Evolutionary conservation across 2,797 vertebrate genomes (phyloP), one percentile per base, ranked within the genome.

Genomic region (Peromyscus attwateri): DNA sequence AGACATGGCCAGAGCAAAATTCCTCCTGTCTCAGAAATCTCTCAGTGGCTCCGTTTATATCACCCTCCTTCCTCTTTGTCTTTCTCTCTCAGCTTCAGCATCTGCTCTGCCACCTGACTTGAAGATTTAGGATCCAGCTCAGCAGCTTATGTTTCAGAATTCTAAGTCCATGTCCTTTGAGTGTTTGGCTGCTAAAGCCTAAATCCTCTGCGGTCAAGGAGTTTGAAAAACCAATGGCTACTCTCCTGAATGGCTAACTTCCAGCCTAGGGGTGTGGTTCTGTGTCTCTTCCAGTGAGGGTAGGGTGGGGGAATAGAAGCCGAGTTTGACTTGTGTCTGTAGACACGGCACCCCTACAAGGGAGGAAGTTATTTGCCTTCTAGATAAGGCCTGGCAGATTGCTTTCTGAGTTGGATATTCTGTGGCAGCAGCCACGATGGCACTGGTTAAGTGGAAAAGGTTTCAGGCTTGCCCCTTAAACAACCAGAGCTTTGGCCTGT

Each of bases 141-240:
- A 31, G 31, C 11, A 62, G 19, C 5, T 55, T 23, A 6, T 57
- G 10, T 92, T 82, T 92, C 62, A 37, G n/a, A 92, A 81, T 21
- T 87, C 12, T 29, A 91, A 94, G 40, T 34, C 23, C 57, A 27
- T 8, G 34, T 12, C 27, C 21, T 82, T 0, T 75, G 14, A 70
- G 9, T n/a, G 34, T 21, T 17, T 31, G 68, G 5, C 73, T 11
- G 4, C 46, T 68, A 34, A 92, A 66, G 27, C 81, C 60, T 87
- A 52, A 84, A 43, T 87, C 92, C 9, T 94, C 85, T 84, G 40
- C 84, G 21, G 29, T 80, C 34, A 57, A 81, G 60, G 31, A 95
- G 68, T 77, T 31, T 16, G 17, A 93, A 80, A 66, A 31, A 10
- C 77, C 57, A 80, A 2, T 13, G 4, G 4, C 55, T 66, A 2